Percentiles rank a stretch among this genome's conserved stretches.
Conservation (phyloP, 2,113 vertebrate species). For the Pelodiscus sinensis region DNA sequence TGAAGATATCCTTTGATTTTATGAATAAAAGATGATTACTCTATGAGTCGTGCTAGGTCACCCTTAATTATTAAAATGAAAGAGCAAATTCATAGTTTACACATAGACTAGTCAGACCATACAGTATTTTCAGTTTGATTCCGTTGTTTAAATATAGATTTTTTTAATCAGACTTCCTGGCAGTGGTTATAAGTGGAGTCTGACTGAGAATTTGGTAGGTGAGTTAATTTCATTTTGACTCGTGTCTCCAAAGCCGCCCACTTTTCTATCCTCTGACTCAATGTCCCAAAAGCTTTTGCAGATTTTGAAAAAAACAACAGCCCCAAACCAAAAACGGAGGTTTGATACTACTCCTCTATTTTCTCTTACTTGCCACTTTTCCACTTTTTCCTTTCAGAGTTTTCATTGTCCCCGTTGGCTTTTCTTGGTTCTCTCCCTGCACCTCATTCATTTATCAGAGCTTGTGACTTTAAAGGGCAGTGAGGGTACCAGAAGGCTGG, state of each 20-base stretch:
- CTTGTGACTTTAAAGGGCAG: background rate
- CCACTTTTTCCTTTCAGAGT: background rate
- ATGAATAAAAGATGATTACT: background rate
- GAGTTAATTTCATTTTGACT: slow-evolving; percentile 56
- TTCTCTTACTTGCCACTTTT: slow-evolving; percentile 6
- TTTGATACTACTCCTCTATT: background rate
- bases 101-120: background rate
- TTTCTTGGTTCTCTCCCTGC: background rate
- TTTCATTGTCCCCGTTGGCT: background rate
- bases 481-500: background rate
- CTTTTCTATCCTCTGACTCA: slow-evolving; percentile 37
- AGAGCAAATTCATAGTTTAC: slow-evolving; percentile 42
- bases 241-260: slow-evolving; percentile 45
- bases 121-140: slow-evolving; percentile 51
- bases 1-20: slow-evolving; percentile 22
- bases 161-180: slow-evolving; percentile 49
- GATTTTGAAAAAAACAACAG: background rate
- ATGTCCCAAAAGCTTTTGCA: background rate
- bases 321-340: background rate
- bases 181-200: slow-evolving; percentile 39
- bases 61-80: slow-evolving; percentile 38
- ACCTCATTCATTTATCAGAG: background rate
- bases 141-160: slow-evolving; percentile 53
- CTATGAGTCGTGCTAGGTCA: background rate
- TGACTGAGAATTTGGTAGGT: slow-evolving; percentile 45